Evolutionary conservation across 2,888 invertebrate species (phyloP).

Genomic region (Lithophane socia): DNA sequence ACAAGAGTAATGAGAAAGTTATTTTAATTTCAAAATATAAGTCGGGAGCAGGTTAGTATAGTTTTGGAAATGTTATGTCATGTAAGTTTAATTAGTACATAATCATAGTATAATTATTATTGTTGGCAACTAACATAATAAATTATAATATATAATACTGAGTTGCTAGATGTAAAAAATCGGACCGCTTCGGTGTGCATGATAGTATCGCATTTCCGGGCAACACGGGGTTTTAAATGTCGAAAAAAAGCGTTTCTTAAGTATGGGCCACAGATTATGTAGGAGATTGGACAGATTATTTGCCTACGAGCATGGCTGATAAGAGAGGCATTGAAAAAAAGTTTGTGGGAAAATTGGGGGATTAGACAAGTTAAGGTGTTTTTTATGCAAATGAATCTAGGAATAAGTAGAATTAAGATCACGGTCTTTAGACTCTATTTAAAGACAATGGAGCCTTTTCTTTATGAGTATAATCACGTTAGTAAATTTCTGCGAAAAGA

Average conservation of each 20-base stretch:
- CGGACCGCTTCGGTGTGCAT: conserved; percentile 78
- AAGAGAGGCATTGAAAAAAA: conserved; percentile 11
- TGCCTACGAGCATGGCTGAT: conserved; percentile 39
- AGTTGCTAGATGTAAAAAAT: conserved; percentile 74
- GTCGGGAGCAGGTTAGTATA: conserved; percentile 52
- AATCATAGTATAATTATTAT: conserved; percentile 67
- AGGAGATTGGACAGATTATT: conserved; percentile 66
- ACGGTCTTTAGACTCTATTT: neutral
- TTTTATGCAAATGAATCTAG: conserved; percentile 36
- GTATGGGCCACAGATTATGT: conserved; percentile 75
- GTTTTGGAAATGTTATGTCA: conserved; percentile 69
- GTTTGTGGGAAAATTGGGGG: conserved; percentile 12
- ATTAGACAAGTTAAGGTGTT: conserved; percentile 5
- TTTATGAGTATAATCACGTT: neutral
- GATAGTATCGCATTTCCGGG: conserved; percentile 89
- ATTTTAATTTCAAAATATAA: conserved; percentile 58
- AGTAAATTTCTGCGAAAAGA: neutral
- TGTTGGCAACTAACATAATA: conserved; percentile 59
- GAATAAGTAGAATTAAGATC: conserved; percentile 5
- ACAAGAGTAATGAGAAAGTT: conserved; percentile 53
- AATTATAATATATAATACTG: conserved; percentile 56
- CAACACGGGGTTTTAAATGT: conserved; percentile 78
- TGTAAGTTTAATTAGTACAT: conserved; percentile 73
- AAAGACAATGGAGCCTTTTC: neutral
- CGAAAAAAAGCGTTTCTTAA: conserved; percentile 83